Evolutionary conservation across 2,888 invertebrate species (phyloP), one percentile per base, ranked within the genome.

Genomic region (Apomyelois bistriatella): DNA sequence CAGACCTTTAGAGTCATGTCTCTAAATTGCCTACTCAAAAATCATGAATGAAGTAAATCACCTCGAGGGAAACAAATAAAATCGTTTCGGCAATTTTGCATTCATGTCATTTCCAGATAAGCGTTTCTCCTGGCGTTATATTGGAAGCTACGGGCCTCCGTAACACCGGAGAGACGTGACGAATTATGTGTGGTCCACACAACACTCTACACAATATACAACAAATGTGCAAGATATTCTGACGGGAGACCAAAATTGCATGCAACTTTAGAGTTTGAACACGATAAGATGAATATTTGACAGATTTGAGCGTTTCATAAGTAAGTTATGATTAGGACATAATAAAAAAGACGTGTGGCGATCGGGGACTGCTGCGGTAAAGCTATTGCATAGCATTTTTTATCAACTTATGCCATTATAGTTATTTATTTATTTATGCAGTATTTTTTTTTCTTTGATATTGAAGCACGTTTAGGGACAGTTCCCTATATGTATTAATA

Each of bases 111-210:
- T 68, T 80, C 79, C 61, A 76, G 75, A 51, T 5, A 47, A 50
- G 42, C 40, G 58, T 58, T 59, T 64, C 52, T 54, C 62, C 59
- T 58, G 57, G 58, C 58, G 64, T 70, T 74, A 75, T 78, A 78
- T 73, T 62, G 61, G 68, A 61, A 69, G 65, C 66, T 72, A 68
- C 70, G 61, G 46, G 41, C 41, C 22, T 32, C 32, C 46, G 68
- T 62, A 67, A 65, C 68, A 67, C 55, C 55, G 64, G 65, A 53
- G 57, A 62, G 61, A 73, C 75, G 78, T 81, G 78, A 79, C 74
- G 73, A 76, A 79, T 79, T 77, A 77, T 76, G 71, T 70, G 64
- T 65, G 68, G 66, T 68, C 65, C 64, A 61, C 68, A 68, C 63
- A 64, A 62, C 64, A 65, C 66, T 72, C 68, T 59, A 68, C 72